Base-by-base conservation (phyloP, 53 echinoderm and acorn worm genomes). In the Astropecten irregularis region DNA sequence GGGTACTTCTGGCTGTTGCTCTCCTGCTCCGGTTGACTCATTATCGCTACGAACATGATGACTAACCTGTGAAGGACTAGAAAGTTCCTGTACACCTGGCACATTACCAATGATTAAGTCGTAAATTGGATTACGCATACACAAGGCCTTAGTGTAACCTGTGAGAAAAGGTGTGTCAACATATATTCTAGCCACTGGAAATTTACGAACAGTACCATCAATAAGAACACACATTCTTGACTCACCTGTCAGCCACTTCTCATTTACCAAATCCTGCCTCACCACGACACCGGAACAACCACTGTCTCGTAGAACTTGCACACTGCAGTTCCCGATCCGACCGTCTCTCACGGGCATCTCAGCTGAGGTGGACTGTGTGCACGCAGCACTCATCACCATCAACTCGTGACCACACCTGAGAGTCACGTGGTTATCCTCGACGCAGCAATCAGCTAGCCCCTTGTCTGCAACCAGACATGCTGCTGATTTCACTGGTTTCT, bases 151-250 rank as follows among this genome's bases (percentile, higher is more conserved):
- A 23, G 84, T 36, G 13, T 32, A 7, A 18, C 76, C 68, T 31
- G 54, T 68, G 39, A 40, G 65, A 30, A 65, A 89, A 2, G 84
- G 89, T 2, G 84, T 76, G 14, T 64, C 42, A 8, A 42, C 5
- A 89, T 66, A 35, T 4, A 84, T 28, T 20, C 39, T 54, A 20
- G 89, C 89, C 15, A 86, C 76, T 44, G 83, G 57, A 59, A 86
- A 66, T 49, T 74, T 70, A 40, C 81, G 66, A 37, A 38, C 63
- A 5, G 90, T 86, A 14, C 86, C 82, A 44, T 90, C 90, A 53
- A 86, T 74, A 26, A 86, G 40, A 9, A 76, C 76, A 51, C 86
- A 86, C 34, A 36, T 79, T 31, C 55, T 33, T 33, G 30, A 58
- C 38, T 76, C 66, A 40, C 86, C 67, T 9, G 76, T 86, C 8